Base-by-base conservation (phyloP, 2,888 invertebrate genomes). In the Stegana nigrithorax region DNA sequence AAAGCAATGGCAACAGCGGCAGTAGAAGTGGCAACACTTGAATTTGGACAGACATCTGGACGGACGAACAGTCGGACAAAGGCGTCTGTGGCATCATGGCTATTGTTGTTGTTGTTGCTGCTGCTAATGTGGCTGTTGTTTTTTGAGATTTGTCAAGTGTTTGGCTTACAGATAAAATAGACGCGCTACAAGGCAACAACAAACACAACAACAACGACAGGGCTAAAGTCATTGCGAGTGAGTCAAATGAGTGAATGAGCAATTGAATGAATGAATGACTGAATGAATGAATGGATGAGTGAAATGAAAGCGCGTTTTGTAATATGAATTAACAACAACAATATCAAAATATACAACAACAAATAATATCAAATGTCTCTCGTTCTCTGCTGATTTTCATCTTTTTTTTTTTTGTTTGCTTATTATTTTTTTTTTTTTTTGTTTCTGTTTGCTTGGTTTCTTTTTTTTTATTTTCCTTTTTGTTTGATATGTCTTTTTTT, bases 21-120 rank as follows among this genome's bases (percentile, higher is more conserved):
- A 42, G 64, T 12, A 50, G 23, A 32, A 36, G 23, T 36, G 55
- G 26, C 45, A 21, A 45, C 23, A 21, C 4, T 10, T 51, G 25
- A 51, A 45, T 44, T 12, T 53, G 19, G 17, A 23, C 36, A 32
- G 39, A 27, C 21, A 21, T 47, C 23, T 21, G 14, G 32, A 47
- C 27, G 12, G 32, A 47, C 50, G 12, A 14, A 36, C 29, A 47
- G 21, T 47, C 45, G 39, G 21, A 51, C 14, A 27, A 12, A 60
- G 70, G 69, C 70, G 70, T 70, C 70, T 68, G 67, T 57, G n/a
- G 21, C 10, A 44, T 32, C 42, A 62, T 29, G 58, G 61, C 62
- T 63, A 63, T 66, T 62, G 63, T 66, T 66, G 66, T 64, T 62
- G 7, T 36, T 58, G 50, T 36, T 27, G 39, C 21, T 25, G 47